Percentiles rank a stretch among this genome's conserved stretches.
These are phyloP conservation scores for Petrolisthes cinctipes DNA, from an alignment of 2,888 invertebrate genomes.

Conservation along the genomic window DNA sequence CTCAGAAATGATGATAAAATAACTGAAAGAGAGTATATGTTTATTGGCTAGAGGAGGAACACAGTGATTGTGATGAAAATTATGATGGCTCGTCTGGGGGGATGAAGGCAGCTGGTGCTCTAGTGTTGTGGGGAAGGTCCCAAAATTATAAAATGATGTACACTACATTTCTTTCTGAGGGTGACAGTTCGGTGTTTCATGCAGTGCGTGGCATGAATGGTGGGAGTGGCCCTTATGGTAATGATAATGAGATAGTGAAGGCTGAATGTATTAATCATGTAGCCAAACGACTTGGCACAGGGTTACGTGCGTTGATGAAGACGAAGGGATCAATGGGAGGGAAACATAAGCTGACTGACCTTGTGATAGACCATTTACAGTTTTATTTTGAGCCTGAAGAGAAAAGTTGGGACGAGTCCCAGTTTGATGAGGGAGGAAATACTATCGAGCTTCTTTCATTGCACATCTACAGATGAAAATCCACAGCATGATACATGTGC, in stretches of 20 bases:
- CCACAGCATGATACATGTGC: not conserved
- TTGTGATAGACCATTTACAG: not conserved
- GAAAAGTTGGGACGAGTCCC: not conserved
- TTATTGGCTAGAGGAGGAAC: not conserved
- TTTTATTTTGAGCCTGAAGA: not conserved
- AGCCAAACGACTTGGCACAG: too few relatives aligned
- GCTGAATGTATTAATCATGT: too few relatives aligned
- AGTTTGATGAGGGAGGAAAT: not conserved
- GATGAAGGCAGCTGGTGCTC: not conserved
- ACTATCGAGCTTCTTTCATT: constrained; percentile 13
- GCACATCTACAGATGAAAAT: constrained; percentile 12
- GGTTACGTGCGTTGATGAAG: too few relatives aligned
- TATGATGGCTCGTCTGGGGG: not conserved
- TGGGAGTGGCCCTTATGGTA: too few relatives aligned
- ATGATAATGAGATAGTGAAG: too few relatives aligned
- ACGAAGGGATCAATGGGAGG: too few relatives aligned
- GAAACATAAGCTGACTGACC: too few relatives aligned
- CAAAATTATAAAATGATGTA: not conserved
- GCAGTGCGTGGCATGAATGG: too few relatives aligned
- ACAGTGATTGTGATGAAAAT: not conserved
- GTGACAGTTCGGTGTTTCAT: not conserved
- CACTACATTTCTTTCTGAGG: constrained; percentile 14
- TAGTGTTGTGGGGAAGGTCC: not conserved
- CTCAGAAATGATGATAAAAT: not conserved
- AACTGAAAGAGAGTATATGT: too few relatives aligned